phyloP scores from a whole-genome alignment of 2,797 vertebrate genomes.

The Mormyrops attenuatus region DNA sequence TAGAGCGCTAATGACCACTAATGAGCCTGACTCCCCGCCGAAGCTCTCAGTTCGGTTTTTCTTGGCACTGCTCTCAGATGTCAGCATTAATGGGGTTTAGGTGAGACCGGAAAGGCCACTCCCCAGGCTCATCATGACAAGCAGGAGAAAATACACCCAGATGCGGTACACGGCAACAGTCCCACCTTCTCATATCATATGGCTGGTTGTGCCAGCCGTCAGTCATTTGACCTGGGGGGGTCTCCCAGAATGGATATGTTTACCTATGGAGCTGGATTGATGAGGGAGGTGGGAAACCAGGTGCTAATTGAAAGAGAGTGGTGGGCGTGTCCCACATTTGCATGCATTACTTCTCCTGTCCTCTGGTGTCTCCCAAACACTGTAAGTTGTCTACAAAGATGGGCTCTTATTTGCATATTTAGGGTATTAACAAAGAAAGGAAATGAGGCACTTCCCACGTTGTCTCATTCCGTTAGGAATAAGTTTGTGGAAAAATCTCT shows the following conservation, averaged over 20 bases:
- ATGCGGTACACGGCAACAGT: background rate
- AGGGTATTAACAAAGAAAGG: conserved; percentile 7
- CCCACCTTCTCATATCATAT: conserved; percentile 18
- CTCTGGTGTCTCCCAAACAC: background rate
- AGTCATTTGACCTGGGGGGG: conserved; percentile 15
- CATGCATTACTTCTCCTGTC: conserved; percentile 17
- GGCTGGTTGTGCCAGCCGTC: conserved; percentile 20
- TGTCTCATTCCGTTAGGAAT: conserved; percentile 23
- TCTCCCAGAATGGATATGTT: conserved; percentile 38
- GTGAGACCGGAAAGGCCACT: background rate
- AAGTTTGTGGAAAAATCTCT: conserved; percentile 36
- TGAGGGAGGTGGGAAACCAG: conserved; percentile 27
- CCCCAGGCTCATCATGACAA: background rate
- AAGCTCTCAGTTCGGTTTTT: background rate
- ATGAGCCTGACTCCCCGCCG: background rate
- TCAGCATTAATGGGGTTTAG: background rate
- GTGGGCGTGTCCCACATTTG: conserved; percentile 29
- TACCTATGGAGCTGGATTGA: conserved; percentile 37
- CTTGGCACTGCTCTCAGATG: background rate
- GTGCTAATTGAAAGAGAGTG: conserved; percentile 45
- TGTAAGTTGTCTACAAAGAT: background rate
- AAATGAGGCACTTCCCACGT: conserved; percentile 22
- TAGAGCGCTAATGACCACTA: conserved; percentile 2
- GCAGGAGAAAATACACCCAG: background rate
- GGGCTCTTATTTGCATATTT: conserved; percentile 14